These are phyloP conservation scores for Heptranchias perlo DNA, from an alignment of 2,113 vertebrate genomes.

Conservation along the genomic window DNA sequence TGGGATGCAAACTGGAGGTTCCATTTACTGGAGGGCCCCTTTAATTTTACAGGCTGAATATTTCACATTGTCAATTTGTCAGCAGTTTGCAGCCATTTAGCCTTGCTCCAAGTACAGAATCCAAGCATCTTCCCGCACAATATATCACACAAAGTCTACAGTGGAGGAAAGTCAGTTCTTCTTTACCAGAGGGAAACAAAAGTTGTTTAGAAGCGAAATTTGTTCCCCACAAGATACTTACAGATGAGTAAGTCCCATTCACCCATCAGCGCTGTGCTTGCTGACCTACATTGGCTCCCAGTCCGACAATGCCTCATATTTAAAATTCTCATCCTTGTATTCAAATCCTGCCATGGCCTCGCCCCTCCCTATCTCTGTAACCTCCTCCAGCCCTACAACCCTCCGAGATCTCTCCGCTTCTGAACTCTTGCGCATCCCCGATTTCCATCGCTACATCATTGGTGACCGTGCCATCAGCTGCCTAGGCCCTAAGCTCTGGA, in stretches of 20 bases:
- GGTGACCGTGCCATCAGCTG: not conserved
- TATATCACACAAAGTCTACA: not conserved
- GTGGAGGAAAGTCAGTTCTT: not conserved
- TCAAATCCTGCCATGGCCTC: not conserved
- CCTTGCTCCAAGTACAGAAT: not conserved
- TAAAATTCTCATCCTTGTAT: not conserved
- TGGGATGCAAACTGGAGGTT: not conserved
- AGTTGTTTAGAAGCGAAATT: not conserved
- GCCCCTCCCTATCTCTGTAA: not conserved
- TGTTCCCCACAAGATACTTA: not conserved
- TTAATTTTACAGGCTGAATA: conserved; percentile 16
- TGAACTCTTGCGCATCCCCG: too few species aligned
- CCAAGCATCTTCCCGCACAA: not conserved
- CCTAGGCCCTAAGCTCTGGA: not conserved
- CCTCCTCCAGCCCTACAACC: not conserved
- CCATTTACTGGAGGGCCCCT: not conserved
- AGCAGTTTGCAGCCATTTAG: not conserved
- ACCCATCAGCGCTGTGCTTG: not conserved
- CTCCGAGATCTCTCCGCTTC: too few species aligned
- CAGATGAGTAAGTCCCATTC: not conserved
- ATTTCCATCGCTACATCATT: not conserved
- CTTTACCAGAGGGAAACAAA: not conserved
- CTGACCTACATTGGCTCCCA: not conserved
- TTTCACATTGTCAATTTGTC: conserved; percentile 35
- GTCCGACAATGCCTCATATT: not conserved